phyloP scores from a whole-genome alignment of 2,797 vertebrate species.

The Picus viridis region DNA sequence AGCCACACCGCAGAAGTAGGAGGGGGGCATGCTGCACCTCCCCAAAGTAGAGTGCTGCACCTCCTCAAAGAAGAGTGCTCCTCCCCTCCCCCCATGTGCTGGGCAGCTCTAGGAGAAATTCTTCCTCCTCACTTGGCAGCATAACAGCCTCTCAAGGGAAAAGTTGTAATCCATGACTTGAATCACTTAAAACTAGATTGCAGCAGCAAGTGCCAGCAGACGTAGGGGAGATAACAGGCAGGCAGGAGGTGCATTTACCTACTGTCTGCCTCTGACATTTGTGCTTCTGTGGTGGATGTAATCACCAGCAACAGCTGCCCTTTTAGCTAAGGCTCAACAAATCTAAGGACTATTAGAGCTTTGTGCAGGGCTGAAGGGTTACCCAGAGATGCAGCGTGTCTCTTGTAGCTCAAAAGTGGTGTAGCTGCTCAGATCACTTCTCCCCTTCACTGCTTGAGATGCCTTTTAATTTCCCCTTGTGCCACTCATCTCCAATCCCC shows the following conservation, averaged over 20 bases:
- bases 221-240: background rate
- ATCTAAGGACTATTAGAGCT: background rate
- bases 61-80: background rate
- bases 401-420: background rate
- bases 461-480: slow-evolving; percentile 14
- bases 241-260: accelerated
- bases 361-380: background rate
- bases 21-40: background rate
- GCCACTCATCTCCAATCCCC: slow-evolving; percentile 14
- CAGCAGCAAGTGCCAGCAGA: background rate
- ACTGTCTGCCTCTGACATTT: background rate
- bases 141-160: background rate
- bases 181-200: background rate
- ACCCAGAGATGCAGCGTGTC: background rate
- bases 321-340: background rate
- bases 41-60: background rate
- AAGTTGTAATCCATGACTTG: background rate
- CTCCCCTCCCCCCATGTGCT: background rate
- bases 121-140: background rate
- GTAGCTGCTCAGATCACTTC: background rate
- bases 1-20: background rate
- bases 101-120: background rate
- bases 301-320: background rate
- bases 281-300: background rate
- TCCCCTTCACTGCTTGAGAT: background rate